These are phyloP conservation scores for Autographa pulchrina DNA, from an alignment of 2,888 invertebrate species.

Conservation along the genomic window DNA sequence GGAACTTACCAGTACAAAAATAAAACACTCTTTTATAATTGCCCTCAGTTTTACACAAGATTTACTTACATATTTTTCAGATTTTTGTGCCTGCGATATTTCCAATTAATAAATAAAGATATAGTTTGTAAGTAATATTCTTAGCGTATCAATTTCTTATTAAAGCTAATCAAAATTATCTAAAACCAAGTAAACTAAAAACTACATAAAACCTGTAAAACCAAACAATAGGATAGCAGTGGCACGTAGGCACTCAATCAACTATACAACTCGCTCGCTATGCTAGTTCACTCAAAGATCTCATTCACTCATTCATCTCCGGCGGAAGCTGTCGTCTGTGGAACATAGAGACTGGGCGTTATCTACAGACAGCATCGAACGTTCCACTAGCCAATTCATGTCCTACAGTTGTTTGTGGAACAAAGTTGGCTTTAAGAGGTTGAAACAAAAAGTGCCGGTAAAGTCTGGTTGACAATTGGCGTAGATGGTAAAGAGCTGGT, in stretches of 20 bases:
- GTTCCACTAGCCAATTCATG: slow-evolving; percentile 29
- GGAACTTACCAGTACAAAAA: too few species aligned
- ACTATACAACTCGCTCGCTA: slow-evolving; percentile 10
- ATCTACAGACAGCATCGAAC: slow-evolving; percentile 42
- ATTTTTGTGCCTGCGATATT: too few species aligned
- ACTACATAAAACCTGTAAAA: neutral
- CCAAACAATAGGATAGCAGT: neutral
- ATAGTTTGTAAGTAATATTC: too few species aligned
- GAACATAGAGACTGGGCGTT: slow-evolving; percentile 32
- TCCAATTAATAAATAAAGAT: too few species aligned
- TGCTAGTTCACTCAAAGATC: slow-evolving; percentile 42
- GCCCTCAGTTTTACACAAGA: too few species aligned
- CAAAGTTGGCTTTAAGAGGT: neutral
- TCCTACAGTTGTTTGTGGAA: slow-evolving; percentile 5
- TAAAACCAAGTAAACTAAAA: neutral
- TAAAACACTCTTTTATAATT: too few species aligned
- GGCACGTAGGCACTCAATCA: slow-evolving; percentile 3
- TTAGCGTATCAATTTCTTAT: too few species aligned
- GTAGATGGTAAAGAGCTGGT: too few species aligned
- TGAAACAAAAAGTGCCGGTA: neutral
- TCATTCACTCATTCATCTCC: slow-evolving; percentile 49
- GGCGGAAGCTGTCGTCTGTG: slow-evolving; percentile 46
- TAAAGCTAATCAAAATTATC: neutral
- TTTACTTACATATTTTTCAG: too few species aligned
- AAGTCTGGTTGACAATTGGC: too few species aligned